phyloP scores from a whole-genome alignment of 2,113 vertebrate genomes.

The Ondatra zibethicus region DNA sequence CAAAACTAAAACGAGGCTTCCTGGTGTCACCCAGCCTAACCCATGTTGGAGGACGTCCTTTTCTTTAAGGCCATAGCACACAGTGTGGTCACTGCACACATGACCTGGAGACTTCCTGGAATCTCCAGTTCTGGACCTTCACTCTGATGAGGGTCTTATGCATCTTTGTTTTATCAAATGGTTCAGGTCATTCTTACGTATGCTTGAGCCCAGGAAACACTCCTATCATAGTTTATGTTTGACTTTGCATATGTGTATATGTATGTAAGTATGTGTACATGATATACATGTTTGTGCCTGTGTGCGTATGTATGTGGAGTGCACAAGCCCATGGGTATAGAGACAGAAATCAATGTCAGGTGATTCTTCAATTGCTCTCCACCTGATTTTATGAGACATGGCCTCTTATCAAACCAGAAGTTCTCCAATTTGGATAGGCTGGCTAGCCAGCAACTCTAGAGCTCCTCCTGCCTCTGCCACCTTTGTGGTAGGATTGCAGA shows the following conservation, averaged over 20 bases:
- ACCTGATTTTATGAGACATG: background rate
- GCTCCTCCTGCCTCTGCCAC: background rate
- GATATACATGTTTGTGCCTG: background rate
- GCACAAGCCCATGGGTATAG: background rate
- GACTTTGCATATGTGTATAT: background rate
- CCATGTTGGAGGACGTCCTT: background rate
- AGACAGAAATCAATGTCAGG: background rate
- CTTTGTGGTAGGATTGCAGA: background rate
- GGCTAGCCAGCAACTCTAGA: background rate
- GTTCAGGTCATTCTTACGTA: background rate
- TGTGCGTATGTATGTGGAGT: background rate
- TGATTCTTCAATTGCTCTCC: background rate
- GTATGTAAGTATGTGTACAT: no score
- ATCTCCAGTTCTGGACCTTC: background rate
- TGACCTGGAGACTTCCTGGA: background rate
- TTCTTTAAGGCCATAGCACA: background rate
- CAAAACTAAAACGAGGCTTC: background rate
- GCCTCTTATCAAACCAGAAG: background rate
- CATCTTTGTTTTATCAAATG: background rate
- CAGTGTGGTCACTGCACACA: background rate
- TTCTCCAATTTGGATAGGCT: background rate
- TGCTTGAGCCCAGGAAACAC: background rate
- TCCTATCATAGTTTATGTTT: background rate
- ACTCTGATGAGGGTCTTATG: background rate
- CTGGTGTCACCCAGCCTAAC: background rate